Conservation (phyloP, 2,113 vertebrate genomes). For the Pristiophorus japonicus region DNA sequence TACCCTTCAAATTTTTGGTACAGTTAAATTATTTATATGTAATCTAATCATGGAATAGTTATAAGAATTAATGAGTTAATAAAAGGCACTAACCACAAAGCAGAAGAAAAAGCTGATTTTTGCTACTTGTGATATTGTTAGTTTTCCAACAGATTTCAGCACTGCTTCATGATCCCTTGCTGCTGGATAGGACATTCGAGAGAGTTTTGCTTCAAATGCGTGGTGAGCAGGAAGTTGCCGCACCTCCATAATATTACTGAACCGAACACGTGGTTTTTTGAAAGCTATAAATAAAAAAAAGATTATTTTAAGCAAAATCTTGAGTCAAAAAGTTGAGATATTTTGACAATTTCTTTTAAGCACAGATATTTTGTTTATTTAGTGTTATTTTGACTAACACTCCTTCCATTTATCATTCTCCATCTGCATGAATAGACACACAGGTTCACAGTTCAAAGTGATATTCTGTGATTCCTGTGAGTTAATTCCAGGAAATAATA, state of each 20-base stretch:
- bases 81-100: constrained; percentile 76
- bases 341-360: neutral
- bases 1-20: neutral
- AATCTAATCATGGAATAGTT: no score
- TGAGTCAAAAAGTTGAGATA: neutral
- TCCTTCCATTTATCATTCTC: neutral
- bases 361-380: no score
- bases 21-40: neutral
- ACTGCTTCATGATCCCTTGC: constrained; percentile 80
- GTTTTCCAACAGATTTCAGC: constrained; percentile 78
- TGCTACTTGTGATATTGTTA: constrained; percentile 84
- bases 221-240: constrained; percentile 88
- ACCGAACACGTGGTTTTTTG: constrained; percentile 84
- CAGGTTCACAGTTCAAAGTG: no score
- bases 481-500: neutral
- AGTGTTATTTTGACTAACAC: neutral
- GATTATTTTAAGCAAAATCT: neutral
- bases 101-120: constrained; percentile 98
- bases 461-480: neutral
- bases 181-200: constrained; percentile 83
- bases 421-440: neutral
- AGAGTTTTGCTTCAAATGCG: constrained; percentile 88
- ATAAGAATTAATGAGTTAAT: neutral
- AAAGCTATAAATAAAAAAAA: constrained; percentile 50
- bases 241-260: constrained; percentile 95